Percentiles rank a stretch among this genome's conserved stretches.
Conservation (phyloP, 2,888 invertebrate species). For the Nasonia oneida region DNA sequence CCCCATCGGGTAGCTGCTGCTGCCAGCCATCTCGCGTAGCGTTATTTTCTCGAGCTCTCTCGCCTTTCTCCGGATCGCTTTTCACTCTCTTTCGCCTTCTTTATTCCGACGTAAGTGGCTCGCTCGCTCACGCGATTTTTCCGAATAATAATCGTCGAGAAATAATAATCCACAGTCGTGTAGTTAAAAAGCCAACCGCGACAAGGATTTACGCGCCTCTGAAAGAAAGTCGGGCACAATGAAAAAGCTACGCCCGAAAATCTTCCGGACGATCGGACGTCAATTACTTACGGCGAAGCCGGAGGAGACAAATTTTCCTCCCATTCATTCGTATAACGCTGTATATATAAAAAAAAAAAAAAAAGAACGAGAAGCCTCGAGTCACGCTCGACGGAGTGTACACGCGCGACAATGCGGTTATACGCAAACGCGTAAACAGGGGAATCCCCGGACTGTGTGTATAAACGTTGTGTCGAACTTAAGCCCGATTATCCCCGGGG, state of each 20-base stretch:
- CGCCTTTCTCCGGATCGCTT: not conserved
- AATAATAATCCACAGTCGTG: not conserved
- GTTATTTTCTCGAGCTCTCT: not conserved
- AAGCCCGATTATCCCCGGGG: slow-evolving; percentile 52
- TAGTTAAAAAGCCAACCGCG: not conserved
- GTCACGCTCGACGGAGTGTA: slow-evolving; percentile 45
- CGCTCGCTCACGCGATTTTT: not conserved
- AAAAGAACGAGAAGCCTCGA: not conserved
- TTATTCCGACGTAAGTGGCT: slow-evolving; percentile 37
- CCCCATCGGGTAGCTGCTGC: slow-evolving; percentile 73
- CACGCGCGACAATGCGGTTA: slow-evolving; percentile 45
- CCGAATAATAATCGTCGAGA: not conserved
- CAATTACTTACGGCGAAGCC: slow-evolving; percentile 46
- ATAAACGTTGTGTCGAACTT: slow-evolving; percentile 44
- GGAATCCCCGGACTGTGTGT: slow-evolving; percentile 26
- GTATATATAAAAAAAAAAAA: not conserved
- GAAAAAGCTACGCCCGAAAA: slow-evolving; percentile 14
- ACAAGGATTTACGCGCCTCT: slow-evolving; percentile 42
- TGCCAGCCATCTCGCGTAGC: not conserved
- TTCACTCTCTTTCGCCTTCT: slow-evolving; percentile 48
- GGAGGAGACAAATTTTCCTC: slow-evolving; percentile 17
- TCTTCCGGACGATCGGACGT: slow-evolving; percentile 32
- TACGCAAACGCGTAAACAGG: not conserved
- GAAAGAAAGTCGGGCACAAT: slow-evolving; percentile 7
- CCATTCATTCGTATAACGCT: not conserved